Base-by-base conservation (phyloP, 2,113 vertebrate species). In the Bufo gargarizans region DNA sequence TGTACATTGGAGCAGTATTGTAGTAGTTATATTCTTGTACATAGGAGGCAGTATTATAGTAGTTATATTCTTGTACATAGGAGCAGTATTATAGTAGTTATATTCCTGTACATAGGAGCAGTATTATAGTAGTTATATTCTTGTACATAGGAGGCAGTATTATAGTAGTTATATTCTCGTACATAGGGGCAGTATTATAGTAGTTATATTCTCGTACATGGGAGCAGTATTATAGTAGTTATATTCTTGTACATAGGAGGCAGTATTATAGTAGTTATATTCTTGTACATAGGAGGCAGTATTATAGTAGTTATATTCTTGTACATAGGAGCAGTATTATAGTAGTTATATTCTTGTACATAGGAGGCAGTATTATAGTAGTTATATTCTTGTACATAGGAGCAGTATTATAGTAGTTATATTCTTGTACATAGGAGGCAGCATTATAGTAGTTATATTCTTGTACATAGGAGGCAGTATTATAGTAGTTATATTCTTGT, bases 71-170 rank as follows among this genome's bases (percentile, higher is more conserved):
- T 14, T 71, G 67, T 71, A 43, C 12, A 71, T 71, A 71, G 67
- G 33, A 6, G 33, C 33, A 71, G 67, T 74, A 74, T 74, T 74
- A 74, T 74, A 74, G 71, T 17, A 74, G 71, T 74, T 74, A 47
- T 74, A 74, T 45, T 74, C 43, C 19, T 74, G 22, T 43, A 17
- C 11, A 43, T 43, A 22, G 71, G 14, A 2, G 71, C 71, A 47
- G 71, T 74, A 74, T 74, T 74, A 47, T 74, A 74, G 71, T 74
- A 47, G 71, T 74, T 74, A 47, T 74, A 74, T 74, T 74, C 71
- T 47, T 74, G 43, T 74, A 74, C 45, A 74, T 74, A 74, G 71
- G 71, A 16, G 33, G 33, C 67, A 71, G 67, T 71, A 74, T 74
- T 74, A 74, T 74, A 47, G 71, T 47, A 47, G 71, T 74, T 47